A percentile compares a stretch with the other conserved stretches of the same genome.
These are phyloP conservation scores for Anisognathus igniventris DNA, from an alignment of 2,797 vertebrate genomes.

Conservation along the genomic window DNA sequence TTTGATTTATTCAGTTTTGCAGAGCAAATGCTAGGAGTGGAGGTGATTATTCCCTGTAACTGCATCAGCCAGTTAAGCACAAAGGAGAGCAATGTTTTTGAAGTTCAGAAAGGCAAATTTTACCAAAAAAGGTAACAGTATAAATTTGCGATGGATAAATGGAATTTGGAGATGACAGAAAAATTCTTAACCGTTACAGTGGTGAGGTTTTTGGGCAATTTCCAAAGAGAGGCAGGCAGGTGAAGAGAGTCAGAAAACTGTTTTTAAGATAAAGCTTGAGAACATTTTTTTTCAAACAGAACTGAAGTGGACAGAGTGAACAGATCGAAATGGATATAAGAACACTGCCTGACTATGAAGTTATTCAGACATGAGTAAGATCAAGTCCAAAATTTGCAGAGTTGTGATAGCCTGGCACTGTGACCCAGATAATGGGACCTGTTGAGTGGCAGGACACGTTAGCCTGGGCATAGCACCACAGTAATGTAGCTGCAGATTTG, in stretches of 20 bases:
- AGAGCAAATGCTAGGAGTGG: neutral
- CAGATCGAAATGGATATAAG: neutral
- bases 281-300: neutral
- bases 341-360: neutral
- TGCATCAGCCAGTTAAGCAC: neutral
- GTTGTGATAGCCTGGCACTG: neutral
- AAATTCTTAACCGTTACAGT: neutral
- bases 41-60: neutral
- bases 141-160: neutral
- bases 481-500: neutral
- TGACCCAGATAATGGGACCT: neutral
- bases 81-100: neutral
- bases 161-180: neutral
- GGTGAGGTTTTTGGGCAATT: neutral
- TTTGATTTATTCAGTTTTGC: neutral
- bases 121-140: neutral
- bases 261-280: neutral
- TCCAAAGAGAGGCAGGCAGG: accelerated
- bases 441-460: neutral
- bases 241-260: neutral
- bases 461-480: neutral
- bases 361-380: neutral
- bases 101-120: neutral
- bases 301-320: neutral
- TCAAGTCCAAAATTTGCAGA: neutral